A percentile compares a stretch with the other conserved stretches of the same genome.
These are phyloP conservation scores for Andrena praecox DNA, from an alignment of 2,888 invertebrate genomes.

Conservation along the genomic window DNA sequence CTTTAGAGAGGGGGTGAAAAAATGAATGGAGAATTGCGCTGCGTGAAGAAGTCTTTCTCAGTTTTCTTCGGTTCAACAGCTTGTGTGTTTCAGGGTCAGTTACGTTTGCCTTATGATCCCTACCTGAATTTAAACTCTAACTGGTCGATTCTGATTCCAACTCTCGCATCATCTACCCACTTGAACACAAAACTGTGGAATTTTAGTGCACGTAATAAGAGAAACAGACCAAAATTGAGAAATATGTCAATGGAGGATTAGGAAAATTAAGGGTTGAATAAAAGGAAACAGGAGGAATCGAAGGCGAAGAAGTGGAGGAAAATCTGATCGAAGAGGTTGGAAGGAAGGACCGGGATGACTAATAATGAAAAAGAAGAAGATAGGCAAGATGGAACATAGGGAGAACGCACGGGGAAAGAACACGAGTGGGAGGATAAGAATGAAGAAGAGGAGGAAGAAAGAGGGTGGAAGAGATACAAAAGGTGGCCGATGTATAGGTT, in stretches of 20 bases:
- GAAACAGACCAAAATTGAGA: neutral
- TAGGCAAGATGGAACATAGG: neutral
- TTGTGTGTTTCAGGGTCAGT: neutral
- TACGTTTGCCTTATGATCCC: neutral
- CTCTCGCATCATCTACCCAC: no score
- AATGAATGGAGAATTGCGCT: neutral
- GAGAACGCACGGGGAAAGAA: neutral
- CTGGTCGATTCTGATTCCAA: neutral
- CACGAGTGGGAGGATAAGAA: conserved; percentile 33
- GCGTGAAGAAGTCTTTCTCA: conserved; percentile 2
- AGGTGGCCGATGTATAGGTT: conserved; percentile 61
- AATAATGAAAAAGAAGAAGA: conserved; percentile 28
- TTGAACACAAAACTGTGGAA: neutral
- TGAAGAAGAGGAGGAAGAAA: conserved; percentile 17
- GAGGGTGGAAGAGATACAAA: conserved; percentile 61
- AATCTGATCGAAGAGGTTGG: conserved; percentile 65
- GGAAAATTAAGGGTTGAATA: conserved; percentile 15
- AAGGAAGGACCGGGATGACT: conserved; percentile 38
- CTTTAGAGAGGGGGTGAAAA: neutral
- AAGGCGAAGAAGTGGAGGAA: conserved; percentile 26
- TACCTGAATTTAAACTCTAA: neutral
- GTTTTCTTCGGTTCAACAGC: neutral
- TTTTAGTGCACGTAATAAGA: neutral
- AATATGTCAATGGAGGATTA: neutral
- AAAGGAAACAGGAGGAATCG: conserved; percentile 38